These are phyloP conservation scores for Donacobius atricapilla DNA, from an alignment of 2,113 vertebrate genomes.

Conservation along the genomic window DNA sequence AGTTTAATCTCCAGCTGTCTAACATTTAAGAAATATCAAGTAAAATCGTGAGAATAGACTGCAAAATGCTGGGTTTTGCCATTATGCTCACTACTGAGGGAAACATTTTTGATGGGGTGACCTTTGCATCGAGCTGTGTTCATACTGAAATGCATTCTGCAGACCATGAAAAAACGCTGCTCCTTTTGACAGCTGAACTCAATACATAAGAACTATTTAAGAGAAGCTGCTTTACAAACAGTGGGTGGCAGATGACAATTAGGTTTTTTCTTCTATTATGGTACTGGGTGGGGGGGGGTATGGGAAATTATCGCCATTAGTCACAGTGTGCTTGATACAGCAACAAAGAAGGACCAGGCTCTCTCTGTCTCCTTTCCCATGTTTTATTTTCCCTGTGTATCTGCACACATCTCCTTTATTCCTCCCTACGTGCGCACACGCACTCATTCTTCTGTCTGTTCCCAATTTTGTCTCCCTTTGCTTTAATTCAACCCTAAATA, in stretches of 20 bases:
- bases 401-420: not conserved
- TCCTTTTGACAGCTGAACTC: slow-evolving; percentile 42
- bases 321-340: not conserved
- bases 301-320: not conserved
- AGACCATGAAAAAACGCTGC: slow-evolving; percentile 23
- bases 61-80: slow-evolving; percentile 14
- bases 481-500: not conserved
- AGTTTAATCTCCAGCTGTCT: slow-evolving; percentile 64
- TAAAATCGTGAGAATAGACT: slow-evolving; percentile 14
- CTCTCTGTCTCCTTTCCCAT: not conserved
- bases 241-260: slow-evolving; percentile 51
- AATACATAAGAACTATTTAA: slow-evolving; percentile 21
- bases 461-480: not conserved
- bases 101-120: slow-evolving; percentile 66
- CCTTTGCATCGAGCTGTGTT: slow-evolving; percentile 52
- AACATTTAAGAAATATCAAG: slow-evolving; percentile 46
- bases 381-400: not conserved
- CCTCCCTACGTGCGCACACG: fast-evolving
- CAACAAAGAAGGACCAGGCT: not conserved
- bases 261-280: slow-evolving; percentile 3
- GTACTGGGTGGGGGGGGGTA: not conserved
- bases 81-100: slow-evolving; percentile 16
- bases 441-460: not conserved
- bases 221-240: slow-evolving; percentile 48
- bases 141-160: slow-evolving; percentile 42